A percentile compares a stretch with the other conserved stretches of the same genome.
Conservation (phyloP, 2,888 invertebrate species). For the Calameuta pallipes region DNA sequence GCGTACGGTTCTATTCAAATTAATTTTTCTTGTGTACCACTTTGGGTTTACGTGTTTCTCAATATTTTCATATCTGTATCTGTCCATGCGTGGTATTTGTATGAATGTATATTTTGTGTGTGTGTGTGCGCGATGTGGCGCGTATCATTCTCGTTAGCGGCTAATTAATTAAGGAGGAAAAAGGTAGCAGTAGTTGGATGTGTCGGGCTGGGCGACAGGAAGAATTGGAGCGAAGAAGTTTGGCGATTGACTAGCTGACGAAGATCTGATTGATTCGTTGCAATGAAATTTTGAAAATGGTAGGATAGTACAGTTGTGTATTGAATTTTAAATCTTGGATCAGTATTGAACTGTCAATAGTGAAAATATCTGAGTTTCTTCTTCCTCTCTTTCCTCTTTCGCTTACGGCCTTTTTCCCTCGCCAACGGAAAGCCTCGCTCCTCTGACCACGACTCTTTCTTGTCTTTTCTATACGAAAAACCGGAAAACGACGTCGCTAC, state of each 20-base stretch:
- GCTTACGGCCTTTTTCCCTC: not conserved
- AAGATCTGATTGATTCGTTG: not conserved
- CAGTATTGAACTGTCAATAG: too few species aligned
- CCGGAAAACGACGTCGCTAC: not conserved
- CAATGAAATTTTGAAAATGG: not conserved
- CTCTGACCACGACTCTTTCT: not conserved
- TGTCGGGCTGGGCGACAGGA: conserved; percentile 50
- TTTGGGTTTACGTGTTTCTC: not conserved
- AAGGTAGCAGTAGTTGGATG: conserved; percentile 60
- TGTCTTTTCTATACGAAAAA: not conserved
- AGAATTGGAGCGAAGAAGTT: not conserved
- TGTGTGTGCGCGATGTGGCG: conserved; percentile 1
- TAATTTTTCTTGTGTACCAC: not conserved
- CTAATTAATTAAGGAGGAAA: conserved; percentile 62
- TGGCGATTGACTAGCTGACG: not conserved
- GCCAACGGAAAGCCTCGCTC: conserved; percentile 17
- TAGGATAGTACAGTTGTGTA: not conserved
- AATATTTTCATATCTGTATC: not conserved
- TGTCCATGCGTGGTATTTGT: conserved; percentile 4
- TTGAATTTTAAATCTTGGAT: not conserved
- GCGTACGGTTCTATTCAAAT: not conserved
- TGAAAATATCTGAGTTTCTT: not conserved
- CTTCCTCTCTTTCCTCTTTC: not conserved
- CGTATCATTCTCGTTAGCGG: conserved; percentile 43
- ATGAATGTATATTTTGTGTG: conserved; percentile 16